A percentile compares a stretch with the other conserved stretches of the same genome.
phyloP scores from a whole-genome alignment of 1,140 invertebrate genomes.

The Leptinotarsa texana region DNA sequence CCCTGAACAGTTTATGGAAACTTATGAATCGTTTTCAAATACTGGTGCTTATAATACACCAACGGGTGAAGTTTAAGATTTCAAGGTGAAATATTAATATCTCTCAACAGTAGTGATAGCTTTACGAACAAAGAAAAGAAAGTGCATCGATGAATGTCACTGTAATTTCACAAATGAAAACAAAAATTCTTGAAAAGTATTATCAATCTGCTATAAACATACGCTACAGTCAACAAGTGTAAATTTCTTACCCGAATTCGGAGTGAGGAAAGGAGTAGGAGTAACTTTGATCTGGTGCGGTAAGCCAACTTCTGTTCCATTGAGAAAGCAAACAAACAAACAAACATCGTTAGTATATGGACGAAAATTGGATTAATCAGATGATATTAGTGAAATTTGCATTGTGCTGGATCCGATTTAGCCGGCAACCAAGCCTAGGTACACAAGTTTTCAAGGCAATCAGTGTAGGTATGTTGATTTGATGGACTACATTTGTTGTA shows the following conservation, averaged over 20 bases:
- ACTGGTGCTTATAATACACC: no score
- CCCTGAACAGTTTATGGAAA: no score
- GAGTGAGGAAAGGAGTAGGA: slow-evolving; percentile 60
- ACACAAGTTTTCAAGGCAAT: not conserved
- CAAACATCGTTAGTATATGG: slow-evolving; percentile 8
- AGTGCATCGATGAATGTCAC: not conserved
- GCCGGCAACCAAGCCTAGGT: not conserved
- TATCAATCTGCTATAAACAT: not conserved
- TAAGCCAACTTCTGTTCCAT: slow-evolving; percentile 61
- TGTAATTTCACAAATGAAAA: not conserved
- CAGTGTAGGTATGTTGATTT: not conserved
- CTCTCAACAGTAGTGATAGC: not conserved
- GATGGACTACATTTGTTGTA: not conserved
- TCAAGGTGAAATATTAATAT: no score
- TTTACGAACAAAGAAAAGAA: not conserved
- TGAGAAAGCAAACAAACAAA: slow-evolving; percentile 31
- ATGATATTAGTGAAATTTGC: not conserved
- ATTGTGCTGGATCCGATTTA: not conserved
- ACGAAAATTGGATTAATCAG: not conserved
- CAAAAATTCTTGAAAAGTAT: not conserved
- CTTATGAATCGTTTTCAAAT: no score
- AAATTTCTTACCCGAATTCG: slow-evolving; percentile 64
- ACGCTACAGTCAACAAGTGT: slow-evolving; percentile 8
- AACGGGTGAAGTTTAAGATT: no score
- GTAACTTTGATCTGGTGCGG: slow-evolving; percentile 58